Percentiles rank a stretch among this genome's conserved stretches.
Conservation (phyloP, 2,888 invertebrate genomes). For the Carpatolechia fugitivella region DNA sequence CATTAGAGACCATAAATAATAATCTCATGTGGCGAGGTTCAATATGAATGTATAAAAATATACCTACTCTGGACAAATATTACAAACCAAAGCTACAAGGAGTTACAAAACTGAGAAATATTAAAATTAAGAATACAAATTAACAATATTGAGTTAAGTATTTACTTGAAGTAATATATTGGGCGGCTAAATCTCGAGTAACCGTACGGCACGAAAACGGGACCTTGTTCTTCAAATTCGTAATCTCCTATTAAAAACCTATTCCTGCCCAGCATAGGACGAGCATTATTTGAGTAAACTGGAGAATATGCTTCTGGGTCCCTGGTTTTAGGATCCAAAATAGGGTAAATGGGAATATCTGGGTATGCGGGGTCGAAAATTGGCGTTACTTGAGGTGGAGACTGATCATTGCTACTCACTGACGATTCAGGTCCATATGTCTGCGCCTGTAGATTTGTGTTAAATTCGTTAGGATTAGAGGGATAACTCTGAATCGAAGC, state of each 20-base stretch:
- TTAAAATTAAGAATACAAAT: not conserved
- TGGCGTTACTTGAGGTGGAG: too few relatives aligned
- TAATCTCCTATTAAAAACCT: not conserved
- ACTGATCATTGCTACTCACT: too few relatives aligned
- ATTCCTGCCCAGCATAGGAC: not conserved
- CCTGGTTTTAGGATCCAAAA: not conserved
- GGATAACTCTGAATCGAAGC: not conserved
- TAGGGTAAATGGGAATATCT: not conserved
- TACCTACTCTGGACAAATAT: too few relatives aligned
- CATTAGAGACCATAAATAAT: too few relatives aligned
- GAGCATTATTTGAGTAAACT: not conserved
- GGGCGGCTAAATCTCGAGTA: not conserved
- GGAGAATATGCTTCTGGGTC: not conserved
- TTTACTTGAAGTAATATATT: not conserved
- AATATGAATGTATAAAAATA: too few relatives aligned
- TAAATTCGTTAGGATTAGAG: too few relatives aligned
- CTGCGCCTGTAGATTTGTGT: too few relatives aligned
- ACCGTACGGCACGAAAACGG: not conserved
- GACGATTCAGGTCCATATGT: too few relatives aligned
- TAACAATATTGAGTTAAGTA: too few relatives aligned
- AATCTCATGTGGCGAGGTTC: too few relatives aligned
- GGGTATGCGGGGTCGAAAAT: not conserved
- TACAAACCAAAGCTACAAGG: too few relatives aligned
- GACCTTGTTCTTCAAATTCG: not conserved
- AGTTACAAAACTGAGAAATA: too few relatives aligned